Evolutionary conservation across 2,113 vertebrate species (phyloP).

Genomic region (Recurvirostra avosetta): DNA sequence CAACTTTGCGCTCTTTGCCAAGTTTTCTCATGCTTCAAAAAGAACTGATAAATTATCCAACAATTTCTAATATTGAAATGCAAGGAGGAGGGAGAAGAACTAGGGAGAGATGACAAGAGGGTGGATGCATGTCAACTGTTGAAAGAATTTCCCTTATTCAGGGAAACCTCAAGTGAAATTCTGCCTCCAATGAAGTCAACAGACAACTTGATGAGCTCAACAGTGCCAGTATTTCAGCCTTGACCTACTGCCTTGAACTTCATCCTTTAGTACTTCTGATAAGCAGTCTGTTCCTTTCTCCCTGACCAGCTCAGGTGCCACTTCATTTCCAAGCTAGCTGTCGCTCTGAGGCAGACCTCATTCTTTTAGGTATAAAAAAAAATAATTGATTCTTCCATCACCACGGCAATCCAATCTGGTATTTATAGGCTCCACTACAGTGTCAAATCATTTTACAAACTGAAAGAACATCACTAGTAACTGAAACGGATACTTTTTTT

Average conservation of each 20-base stretch:
- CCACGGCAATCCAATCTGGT: neutral
- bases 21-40: constrained; percentile 11
- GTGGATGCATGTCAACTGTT: neutral
- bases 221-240: neutral
- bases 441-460: neutral
- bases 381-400: neutral
- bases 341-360: neutral
- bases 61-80: constrained; percentile 35
- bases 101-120: neutral
- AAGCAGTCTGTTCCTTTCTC: neutral
- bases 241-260: neutral
- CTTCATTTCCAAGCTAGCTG: neutral
- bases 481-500: neutral
- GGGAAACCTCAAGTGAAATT: constrained; percentile 20
- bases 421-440: neutral
- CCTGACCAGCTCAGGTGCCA: neutral
- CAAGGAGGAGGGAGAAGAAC: constrained; percentile 6
- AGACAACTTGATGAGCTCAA: neutral
- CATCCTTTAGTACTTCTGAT: neutral
- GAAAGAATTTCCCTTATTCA: constrained; percentile 23
- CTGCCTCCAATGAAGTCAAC: neutral
- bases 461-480: neutral
- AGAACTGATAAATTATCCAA: constrained; percentile 27
- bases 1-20: constrained; percentile 1
- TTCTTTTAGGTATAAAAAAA: neutral